These are phyloP conservation scores for Spheniscus humboldti DNA, from an alignment of 2,797 vertebrate species.

Conservation along the genomic window DNA sequence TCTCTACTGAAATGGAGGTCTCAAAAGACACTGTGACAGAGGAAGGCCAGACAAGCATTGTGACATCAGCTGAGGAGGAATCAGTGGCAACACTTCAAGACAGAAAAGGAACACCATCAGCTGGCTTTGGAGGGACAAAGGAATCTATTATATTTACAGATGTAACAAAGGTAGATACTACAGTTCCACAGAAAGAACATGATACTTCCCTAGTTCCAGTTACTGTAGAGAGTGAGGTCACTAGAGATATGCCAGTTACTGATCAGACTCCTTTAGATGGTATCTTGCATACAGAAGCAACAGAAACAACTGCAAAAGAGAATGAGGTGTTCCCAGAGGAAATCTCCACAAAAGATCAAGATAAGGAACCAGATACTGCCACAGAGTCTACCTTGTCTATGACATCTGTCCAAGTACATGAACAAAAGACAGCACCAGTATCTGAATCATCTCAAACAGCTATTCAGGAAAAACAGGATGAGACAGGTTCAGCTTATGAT, in stretches of 20 bases:
- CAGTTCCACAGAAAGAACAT: constrained; percentile 44
- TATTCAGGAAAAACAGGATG: neutral
- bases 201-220: constrained; percentile 27
- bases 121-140: constrained; percentile 15
- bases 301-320: constrained; percentile 19
- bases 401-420: neutral
- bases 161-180: constrained; percentile 18
- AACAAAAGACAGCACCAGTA: neutral
- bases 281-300: constrained; percentile 30
- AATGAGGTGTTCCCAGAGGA: constrained; percentile 2
- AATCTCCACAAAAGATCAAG: neutral
- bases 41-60: constrained; percentile 67
- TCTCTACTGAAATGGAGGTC: neutral
- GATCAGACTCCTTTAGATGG: constrained; percentile 34
- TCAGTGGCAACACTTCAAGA: constrained; percentile 42
- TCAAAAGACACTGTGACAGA: constrained; percentile 51
- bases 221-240: constrained; percentile 44
- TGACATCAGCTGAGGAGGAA: constrained; percentile 60
- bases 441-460: neutral
- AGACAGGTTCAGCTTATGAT: constrained; percentile 45
- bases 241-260: constrained; percentile 23
- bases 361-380: neutral
- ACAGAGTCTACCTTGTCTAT: neutral
- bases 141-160: constrained; percentile 31
- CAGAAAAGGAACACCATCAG: neutral